Conservation (phyloP, 2,797 vertebrate species). For the Cuculus canorus region DNA sequence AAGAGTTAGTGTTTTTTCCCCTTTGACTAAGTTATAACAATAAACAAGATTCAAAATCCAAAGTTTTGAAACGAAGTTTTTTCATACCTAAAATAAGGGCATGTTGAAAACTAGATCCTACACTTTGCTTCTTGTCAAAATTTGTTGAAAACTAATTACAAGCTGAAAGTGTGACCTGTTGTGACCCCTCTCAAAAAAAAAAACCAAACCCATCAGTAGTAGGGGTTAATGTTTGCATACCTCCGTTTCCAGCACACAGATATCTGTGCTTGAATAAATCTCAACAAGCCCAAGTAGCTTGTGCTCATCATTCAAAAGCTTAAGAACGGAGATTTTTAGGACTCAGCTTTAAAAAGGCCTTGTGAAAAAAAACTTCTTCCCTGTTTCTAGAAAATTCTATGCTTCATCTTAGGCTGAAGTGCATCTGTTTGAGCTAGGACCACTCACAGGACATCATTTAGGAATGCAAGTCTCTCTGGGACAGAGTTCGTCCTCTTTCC, state of each 20-base stretch:
- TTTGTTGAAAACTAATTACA: background rate
- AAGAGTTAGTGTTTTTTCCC: background rate
- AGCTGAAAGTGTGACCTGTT: background rate
- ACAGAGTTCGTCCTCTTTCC: background rate
- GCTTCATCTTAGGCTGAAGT: background rate
- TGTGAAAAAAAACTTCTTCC: background rate
- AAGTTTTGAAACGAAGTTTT: background rate
- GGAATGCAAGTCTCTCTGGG: background rate
- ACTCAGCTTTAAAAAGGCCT: background rate
- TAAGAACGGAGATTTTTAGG: background rate
- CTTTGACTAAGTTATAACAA: background rate
- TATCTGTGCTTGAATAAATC: background rate
- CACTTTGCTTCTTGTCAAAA: background rate
- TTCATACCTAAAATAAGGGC: background rate
- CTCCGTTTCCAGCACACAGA: background rate
- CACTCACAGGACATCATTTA: accelerated
- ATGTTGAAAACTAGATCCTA: background rate
- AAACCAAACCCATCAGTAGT: accelerated
- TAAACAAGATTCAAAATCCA: background rate
- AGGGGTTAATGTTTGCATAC: accelerated
- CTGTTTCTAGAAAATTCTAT: background rate
- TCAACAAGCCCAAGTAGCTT: background rate
- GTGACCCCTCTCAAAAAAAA: background rate
- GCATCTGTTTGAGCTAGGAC: background rate
- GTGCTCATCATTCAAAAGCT: background rate